Evolutionary conservation across 2,113 vertebrate species (phyloP).

Genomic region (Lepidothrix coronata): DNA sequence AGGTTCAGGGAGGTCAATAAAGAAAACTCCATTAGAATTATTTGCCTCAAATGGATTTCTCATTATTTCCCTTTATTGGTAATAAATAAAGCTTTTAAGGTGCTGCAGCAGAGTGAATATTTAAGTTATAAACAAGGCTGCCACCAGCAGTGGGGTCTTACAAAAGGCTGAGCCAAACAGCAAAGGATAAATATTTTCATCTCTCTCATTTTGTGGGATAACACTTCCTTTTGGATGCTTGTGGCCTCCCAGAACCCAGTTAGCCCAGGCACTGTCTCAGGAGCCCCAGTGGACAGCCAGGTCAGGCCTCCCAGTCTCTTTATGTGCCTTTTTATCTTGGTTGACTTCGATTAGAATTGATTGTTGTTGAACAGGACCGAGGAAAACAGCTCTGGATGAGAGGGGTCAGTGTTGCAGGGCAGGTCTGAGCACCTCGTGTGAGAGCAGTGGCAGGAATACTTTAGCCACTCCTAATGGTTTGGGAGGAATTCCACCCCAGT

Average conservation of each 20-base stretch:
- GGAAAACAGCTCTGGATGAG: not conserved
- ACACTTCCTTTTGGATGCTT: not conserved
- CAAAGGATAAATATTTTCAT: not conserved
- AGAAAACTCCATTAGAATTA: conserved; percentile 20
- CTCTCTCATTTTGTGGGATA: not conserved
- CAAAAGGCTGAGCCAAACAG: not conserved
- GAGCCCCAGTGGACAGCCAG: not conserved
- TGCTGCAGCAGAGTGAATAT: not conserved
- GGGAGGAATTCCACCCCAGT: not conserved
- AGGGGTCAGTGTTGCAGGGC: not conserved
- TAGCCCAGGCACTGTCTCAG: not conserved
- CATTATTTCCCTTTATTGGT: conserved; percentile 25
- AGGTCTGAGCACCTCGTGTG: not conserved
- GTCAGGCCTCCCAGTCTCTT: not conserved
- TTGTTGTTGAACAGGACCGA: not conserved
- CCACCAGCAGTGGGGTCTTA: not conserved
- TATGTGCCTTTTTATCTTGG: not conserved
- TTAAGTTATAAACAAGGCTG: conserved; percentile 2
- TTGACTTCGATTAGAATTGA: not conserved
- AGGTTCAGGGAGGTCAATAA: conserved; percentile 6
- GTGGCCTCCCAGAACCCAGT: not conserved
- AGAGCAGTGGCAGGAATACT: not conserved
- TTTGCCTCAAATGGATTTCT: conserved; percentile 53
- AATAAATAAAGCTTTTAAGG: conserved; percentile 15
- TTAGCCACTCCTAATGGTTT: not conserved